These are phyloP conservation scores for Popillia japonica DNA, from an alignment of 1,140 invertebrate species.

Conservation along the genomic window DNA sequence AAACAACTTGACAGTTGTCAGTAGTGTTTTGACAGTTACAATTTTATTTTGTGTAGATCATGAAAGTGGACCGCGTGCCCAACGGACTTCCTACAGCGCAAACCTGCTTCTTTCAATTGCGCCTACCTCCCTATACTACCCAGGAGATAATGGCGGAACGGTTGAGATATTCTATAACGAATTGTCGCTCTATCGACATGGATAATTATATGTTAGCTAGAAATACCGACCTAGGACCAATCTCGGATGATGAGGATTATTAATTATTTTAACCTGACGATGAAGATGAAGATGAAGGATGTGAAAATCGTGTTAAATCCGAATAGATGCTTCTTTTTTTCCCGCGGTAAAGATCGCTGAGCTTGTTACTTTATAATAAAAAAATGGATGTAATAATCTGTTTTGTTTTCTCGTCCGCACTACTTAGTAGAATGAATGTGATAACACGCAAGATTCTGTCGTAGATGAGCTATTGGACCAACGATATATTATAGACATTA, in stretches of 20 bases:
- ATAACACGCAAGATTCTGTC: too few species aligned
- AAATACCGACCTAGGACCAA: constrained; percentile 65
- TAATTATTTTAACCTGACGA: background rate
- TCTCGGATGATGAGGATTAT: constrained; percentile 64
- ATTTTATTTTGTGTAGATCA: constrained; percentile 59
- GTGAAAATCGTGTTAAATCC: too few species aligned
- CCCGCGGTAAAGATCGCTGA: too few species aligned
- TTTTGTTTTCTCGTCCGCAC: too few species aligned
- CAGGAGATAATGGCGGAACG: constrained; percentile 70
- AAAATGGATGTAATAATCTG: too few species aligned
- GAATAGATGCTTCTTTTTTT: too few species aligned
- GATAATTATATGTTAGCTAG: constrained; percentile 77
- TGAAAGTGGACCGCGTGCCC: constrained; percentile 67
- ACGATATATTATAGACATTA: too few species aligned
- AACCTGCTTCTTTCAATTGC: constrained; percentile 77
- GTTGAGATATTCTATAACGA: constrained; percentile 73
- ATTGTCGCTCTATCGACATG: constrained; percentile 78
- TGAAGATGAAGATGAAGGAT: too few species aligned
- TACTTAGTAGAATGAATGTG: too few species aligned
- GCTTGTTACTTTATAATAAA: too few species aligned
- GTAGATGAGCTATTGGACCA: too few species aligned
- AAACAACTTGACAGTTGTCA: background rate
- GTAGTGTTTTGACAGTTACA: background rate
- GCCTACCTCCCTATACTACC: constrained; percentile 71
- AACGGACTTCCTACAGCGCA: constrained; percentile 74